These are phyloP conservation scores for Halisarca cf. caerulea DNA, from an alignment of 37 sponge, comb jelly and placozoan species.

Conservation along the genomic window DNA sequence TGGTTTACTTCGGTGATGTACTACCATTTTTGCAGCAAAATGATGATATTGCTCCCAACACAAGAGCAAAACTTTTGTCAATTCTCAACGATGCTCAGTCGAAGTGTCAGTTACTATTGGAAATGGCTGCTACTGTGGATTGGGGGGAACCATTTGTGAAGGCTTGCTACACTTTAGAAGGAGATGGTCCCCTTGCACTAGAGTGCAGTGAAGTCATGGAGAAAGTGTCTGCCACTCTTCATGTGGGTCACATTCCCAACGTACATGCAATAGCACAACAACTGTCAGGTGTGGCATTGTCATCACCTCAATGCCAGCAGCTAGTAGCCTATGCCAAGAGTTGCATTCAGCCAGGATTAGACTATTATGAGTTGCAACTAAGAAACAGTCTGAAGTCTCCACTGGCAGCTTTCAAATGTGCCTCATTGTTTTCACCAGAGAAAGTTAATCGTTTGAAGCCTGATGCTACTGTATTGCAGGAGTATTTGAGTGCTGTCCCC, in stretches of 20 bases:
- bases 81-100: constrained; percentile 29
- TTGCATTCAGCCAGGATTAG: constrained; percentile 24
- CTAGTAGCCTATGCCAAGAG: constrained; percentile 15
- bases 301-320: background rate
- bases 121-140: constrained; percentile 51
- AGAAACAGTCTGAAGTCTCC: background rate
- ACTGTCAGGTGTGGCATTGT: background rate
- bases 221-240: background rate
- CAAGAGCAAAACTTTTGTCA: constrained; percentile 46
- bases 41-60: constrained; percentile 42
- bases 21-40: constrained; percentile 37
- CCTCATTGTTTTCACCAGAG: constrained; percentile 26
- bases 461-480: too few relatives aligned
- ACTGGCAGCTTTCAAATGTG: constrained; percentile 35
- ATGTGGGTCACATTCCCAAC: constrained; percentile 26
- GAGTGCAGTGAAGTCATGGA: constrained; percentile 16
- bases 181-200: constrained; percentile 45
- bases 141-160: constrained; percentile 63
- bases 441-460: background rate
- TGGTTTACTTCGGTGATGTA: constrained; percentile 47
- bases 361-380: constrained; percentile 22
- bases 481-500: too few relatives aligned
- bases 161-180: constrained; percentile 50
- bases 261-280: constrained; percentile 35
- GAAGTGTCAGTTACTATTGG: background rate